phyloP scores from a whole-genome alignment of 2,113 vertebrate genomes.

The Dolichotis patagonum region DNA sequence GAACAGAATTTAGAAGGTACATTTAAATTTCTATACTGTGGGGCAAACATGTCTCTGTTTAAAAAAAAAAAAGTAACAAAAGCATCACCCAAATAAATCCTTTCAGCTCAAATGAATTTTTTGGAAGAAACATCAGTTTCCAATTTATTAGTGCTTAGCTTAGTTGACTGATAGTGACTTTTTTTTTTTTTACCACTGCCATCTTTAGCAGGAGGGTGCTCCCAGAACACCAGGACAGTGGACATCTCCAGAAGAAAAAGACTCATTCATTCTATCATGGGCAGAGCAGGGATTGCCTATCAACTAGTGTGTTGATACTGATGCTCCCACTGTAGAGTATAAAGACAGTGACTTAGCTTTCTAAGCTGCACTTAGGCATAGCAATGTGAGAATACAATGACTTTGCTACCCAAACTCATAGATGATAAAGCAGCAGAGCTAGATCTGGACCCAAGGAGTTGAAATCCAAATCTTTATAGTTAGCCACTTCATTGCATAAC shows the following conservation, averaged over 20 bases:
- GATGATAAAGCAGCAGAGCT: neutral
- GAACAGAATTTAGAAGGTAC: neutral
- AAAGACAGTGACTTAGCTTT: neutral
- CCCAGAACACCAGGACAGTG: neutral
- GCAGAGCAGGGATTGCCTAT: neutral
- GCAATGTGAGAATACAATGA: neutral
- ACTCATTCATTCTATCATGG: too few relatives aligned
- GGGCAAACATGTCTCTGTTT: neutral
- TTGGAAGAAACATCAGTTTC: neutral
- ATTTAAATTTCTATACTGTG: conserved; percentile 33
- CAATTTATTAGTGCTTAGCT: neutral
- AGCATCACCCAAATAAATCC: neutral
- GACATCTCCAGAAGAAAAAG: neutral
- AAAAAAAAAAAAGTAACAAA: neutral
- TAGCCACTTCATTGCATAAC: neutral
- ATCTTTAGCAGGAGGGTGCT: neutral
- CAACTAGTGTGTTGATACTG: neutral
- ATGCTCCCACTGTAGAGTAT: neutral
- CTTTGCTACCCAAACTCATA: neutral
- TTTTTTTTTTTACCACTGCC: neutral
- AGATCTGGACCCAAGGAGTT: neutral
- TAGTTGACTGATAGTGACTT: neutral
- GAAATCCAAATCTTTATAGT: neutral
- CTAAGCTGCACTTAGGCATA: neutral
- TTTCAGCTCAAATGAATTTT: neutral